Percentiles rank a stretch among this genome's conserved stretches.
These are phyloP conservation scores for Drosophila miranda DNA, from an alignment of 1,140 invertebrate species.

Conservation along the genomic window DNA sequence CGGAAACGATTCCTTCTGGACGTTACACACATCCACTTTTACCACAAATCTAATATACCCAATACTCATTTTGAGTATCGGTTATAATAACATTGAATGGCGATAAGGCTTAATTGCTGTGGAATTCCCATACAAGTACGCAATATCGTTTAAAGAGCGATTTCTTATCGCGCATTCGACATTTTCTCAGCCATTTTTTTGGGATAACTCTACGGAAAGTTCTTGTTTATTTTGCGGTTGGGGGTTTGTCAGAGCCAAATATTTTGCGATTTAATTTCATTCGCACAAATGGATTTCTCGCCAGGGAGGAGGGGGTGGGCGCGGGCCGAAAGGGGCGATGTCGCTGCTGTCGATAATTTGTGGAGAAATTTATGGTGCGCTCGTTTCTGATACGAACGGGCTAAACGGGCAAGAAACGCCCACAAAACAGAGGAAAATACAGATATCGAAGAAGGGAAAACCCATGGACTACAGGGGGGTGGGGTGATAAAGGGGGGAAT, in stretches of 20 bases:
- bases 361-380: conserved; percentile 73
- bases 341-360: conserved; percentile 71
- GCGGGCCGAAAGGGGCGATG: conserved; percentile 11
- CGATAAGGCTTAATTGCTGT: conserved; percentile 39
- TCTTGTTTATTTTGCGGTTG: too few species aligned
- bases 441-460: conserved; percentile 22
- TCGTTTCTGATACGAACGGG: conserved; percentile 36
- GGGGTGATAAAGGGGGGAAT: too few species aligned
- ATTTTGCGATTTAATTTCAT: conserved; percentile 61
- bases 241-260: conserved; percentile 1
- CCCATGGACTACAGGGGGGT: too few species aligned
- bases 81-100: conserved; percentile 9
- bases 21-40: too few species aligned
- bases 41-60: too few species aligned
- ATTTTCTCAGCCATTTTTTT: too few species aligned
- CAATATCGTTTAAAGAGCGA: not conserved
- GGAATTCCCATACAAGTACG: conserved; percentile 6
- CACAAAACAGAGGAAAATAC: conserved; percentile 42
- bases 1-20: too few species aligned
- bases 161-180: conserved; percentile 36
- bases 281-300: conserved; percentile 56
- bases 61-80: too few species aligned
- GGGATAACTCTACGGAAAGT: too few species aligned
- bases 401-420: conserved; percentile 56
- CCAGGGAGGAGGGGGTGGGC: conserved; percentile 26